Conservation (phyloP, 2,797 vertebrate genomes). For the Syncerus caffer region DNA sequence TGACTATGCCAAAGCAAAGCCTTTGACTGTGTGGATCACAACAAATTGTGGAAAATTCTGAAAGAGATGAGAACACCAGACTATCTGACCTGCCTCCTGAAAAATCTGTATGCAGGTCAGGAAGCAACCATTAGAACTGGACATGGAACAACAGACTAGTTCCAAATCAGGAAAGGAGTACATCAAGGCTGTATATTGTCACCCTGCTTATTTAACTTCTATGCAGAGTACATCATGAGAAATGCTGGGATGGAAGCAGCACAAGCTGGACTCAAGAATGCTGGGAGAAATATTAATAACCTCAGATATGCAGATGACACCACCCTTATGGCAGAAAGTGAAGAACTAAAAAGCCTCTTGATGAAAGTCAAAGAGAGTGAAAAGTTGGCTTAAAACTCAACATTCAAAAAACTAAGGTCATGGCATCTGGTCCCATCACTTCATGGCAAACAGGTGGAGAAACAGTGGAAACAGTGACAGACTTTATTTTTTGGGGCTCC, state of each 20-base stretch:
- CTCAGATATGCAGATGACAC: neutral
- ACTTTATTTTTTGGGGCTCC: neutral
- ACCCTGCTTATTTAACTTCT: neutral
- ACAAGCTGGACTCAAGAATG: neutral
- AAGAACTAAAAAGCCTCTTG: neutral
- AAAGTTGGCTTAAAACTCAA: neutral
- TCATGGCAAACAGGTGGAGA: neutral
- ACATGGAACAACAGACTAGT: neutral
- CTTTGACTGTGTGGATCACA: neutral
- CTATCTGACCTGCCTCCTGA: neutral
- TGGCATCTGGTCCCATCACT: neutral
- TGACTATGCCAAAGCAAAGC: neutral
- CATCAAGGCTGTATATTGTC: neutral
- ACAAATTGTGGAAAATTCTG: neutral
- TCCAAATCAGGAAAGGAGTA: neutral
- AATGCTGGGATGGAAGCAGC: neutral
- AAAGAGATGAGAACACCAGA: neutral
- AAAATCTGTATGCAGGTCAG: neutral
- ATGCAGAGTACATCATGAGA: neutral
- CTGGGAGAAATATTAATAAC: neutral
- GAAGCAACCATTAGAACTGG: accelerated
- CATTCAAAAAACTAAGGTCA: neutral
- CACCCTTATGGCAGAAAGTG: neutral
- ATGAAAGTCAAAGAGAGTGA: neutral
- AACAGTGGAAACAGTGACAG: neutral